These are phyloP conservation scores for Protomyctophum bolini DNA, from an alignment of 2,113 vertebrate species.

Conservation along the genomic window DNA sequence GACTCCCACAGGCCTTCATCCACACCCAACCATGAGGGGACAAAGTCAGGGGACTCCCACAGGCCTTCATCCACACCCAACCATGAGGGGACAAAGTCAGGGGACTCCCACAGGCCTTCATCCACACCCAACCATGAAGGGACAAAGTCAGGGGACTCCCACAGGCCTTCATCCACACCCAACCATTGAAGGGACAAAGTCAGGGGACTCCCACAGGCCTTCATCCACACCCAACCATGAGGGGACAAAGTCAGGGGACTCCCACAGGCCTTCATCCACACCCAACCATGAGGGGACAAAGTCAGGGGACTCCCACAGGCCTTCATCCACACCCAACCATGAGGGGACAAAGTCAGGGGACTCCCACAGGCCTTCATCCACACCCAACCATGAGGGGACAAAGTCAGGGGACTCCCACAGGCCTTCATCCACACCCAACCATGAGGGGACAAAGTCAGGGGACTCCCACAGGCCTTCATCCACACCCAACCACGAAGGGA, in stretches of 20 bases:
- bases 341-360: constrained; percentile 50
- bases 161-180: not conserved
- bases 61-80: not conserved
- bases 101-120: constrained; percentile 21
- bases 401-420: constrained; percentile 41
- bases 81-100: constrained; percentile 51
- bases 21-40: too few species aligned
- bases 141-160: constrained; percentile 54
- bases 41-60: constrained; percentile 47
- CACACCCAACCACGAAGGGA: constrained; percentile 47
- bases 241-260: constrained; percentile 52
- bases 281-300: constrained; percentile 37
- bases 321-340: not conserved
- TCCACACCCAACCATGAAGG: constrained; percentile 52
- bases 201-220: constrained; percentile 28
- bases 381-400: constrained; percentile 19
- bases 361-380: constrained; percentile 15
- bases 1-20: constrained; percentile 19
- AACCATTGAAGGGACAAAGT: constrained; percentile 61
- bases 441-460: constrained; percentile 52
- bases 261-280: constrained; percentile 1
- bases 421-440: not conserved
- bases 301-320: constrained; percentile 33
- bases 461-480: constrained; percentile 19
- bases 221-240: too few species aligned